phyloP scores from a whole-genome alignment of 2,113 vertebrate genomes.

The Anoura caudifer region DNA sequence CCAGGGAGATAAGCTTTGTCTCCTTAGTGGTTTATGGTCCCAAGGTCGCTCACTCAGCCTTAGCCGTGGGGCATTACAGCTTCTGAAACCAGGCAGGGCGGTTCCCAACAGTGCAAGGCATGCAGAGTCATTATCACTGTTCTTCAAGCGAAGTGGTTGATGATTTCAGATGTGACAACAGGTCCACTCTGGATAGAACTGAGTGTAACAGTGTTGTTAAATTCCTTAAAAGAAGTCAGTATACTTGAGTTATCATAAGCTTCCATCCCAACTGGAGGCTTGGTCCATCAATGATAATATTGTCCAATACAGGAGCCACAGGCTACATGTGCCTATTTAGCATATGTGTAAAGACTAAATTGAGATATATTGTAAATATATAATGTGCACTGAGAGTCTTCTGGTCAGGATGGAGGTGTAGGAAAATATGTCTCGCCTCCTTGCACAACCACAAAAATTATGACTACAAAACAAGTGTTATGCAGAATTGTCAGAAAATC shows the following conservation, averaged over 20 bases:
- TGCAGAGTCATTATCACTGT: background rate
- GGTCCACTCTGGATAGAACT: background rate
- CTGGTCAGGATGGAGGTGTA: too few species aligned
- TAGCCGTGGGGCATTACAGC: too few species aligned
- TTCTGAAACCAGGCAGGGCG: too few species aligned
- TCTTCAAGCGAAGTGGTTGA: background rate
- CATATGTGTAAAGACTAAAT: background rate
- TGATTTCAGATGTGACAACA: background rate
- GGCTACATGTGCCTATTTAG: background rate
- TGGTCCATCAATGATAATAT: background rate
- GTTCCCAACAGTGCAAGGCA: too few species aligned
- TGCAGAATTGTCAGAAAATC: too few species aligned
- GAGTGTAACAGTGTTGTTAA: background rate
- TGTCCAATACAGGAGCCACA: background rate
- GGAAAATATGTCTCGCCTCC: too few species aligned
- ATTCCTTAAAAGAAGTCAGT: background rate
- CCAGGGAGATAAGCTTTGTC: too few species aligned
- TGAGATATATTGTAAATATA: background rate
- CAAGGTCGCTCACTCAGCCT: too few species aligned
- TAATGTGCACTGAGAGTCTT: background rate
- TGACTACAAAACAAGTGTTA: too few species aligned
- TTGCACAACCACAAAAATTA: too few species aligned
- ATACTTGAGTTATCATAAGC: background rate
- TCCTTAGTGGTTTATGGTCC: too few species aligned
- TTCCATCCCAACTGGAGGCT: background rate